These are phyloP conservation scores for Molanna angustata DNA, from an alignment of 2,888 invertebrate genomes.

Conservation along the genomic window DNA sequence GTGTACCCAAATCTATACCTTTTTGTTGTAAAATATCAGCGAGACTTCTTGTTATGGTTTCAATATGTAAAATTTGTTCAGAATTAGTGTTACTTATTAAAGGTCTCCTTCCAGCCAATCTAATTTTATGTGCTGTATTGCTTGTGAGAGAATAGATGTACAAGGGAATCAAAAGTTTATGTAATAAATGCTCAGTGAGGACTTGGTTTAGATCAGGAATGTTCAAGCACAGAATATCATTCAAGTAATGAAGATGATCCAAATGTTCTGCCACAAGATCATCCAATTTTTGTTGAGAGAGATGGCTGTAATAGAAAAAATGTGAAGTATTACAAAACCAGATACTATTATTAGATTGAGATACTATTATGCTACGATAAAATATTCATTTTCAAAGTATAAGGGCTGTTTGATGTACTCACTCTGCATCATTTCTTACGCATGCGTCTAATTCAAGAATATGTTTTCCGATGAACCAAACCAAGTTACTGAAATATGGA, in stretches of 20 bases:
- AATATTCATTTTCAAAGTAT: neutral
- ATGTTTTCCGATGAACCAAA: slow-evolving; percentile 98
- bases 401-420: slow-evolving; percentile 43
- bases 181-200: slow-evolving; percentile 88
- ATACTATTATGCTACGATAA: neutral
- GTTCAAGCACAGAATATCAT: slow-evolving; percentile 91
- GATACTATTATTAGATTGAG: neutral
- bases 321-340: slow-evolving; percentile 13
- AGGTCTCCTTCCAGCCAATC: slow-evolving; percentile 22
- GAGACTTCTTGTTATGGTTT: slow-evolving; percentile 61
- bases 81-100: slow-evolving; percentile 22
- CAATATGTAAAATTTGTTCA: slow-evolving; percentile 54
- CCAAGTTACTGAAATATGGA: slow-evolving; percentile 97
- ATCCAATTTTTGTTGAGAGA: slow-evolving; percentile 84
- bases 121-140: slow-evolving; percentile 34
- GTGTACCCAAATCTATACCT: slow-evolving; percentile 51
- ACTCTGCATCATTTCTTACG: slow-evolving; percentile 94
- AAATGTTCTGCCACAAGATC: slow-evolving; percentile 96
- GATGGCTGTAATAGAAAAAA: slow-evolving; percentile 64
- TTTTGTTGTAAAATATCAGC: slow-evolving; percentile 63
- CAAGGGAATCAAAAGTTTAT: slow-evolving; percentile 88
- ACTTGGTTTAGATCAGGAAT: slow-evolving; percentile 93
- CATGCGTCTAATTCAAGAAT: slow-evolving; percentile 93
- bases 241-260: slow-evolving; percentile 95
- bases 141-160: slow-evolving; percentile 87